Conservation (phyloP, 2,797 vertebrate species). For the Cyclura pinguis region DNA sequence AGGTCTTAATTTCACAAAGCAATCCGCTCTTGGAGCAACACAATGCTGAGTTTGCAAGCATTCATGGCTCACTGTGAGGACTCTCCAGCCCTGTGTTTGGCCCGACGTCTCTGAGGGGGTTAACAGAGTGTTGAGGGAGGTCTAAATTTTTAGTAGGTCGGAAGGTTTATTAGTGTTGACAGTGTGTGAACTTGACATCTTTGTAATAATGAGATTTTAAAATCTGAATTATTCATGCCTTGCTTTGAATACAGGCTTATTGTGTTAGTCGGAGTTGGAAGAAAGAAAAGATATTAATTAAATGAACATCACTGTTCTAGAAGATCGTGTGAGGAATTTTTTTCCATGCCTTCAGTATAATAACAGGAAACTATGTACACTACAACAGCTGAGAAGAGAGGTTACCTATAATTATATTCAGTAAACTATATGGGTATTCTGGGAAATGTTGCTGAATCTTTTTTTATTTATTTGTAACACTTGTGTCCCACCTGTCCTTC, state of each 20-base stretch:
- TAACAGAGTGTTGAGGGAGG: conserved; percentile 11
- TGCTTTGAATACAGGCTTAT: conserved; percentile 66
- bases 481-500: background rate
- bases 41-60: conserved; percentile 15
- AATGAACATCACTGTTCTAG: conserved; percentile 73
- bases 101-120: conserved; percentile 22
- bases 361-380: conserved; percentile 40
- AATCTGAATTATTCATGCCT: conserved; percentile 76
- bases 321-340: conserved; percentile 56
- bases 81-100: background rate
- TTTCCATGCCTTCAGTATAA: conserved; percentile 40
- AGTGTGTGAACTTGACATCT: conserved; percentile 78
- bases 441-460: conserved; percentile 23
- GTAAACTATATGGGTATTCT: background rate
- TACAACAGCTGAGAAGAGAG: background rate
- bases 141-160: conserved; percentile 71
- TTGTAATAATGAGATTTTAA: conserved; percentile 75
- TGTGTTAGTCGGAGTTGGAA: conserved; percentile 65
- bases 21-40: background rate
- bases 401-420: background rate
- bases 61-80: background rate
- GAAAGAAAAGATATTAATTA: conserved; percentile 68
- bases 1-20: background rate
- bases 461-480: background rate
- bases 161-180: conserved; percentile 78